Evolutionary conservation across 2,888 invertebrate genomes (phyloP).

Genomic region (Cataglyphis altisquamis): DNA sequence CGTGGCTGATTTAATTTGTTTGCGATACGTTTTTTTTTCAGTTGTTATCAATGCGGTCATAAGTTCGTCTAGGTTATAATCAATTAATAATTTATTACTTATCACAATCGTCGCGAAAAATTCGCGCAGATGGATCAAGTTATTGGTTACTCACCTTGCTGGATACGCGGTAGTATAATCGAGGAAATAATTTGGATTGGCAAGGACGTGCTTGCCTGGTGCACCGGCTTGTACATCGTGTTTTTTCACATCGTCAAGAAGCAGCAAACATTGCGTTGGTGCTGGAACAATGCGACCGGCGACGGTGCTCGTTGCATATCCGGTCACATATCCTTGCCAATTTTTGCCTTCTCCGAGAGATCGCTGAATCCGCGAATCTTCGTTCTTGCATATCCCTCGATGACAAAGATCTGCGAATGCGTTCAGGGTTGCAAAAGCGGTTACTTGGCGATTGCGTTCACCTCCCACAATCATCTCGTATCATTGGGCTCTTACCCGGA

Average conservation of each 20-base stretch:
- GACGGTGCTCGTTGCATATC: conserved; percentile 81
- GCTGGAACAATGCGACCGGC: conserved; percentile 69
- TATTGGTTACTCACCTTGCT: conserved; percentile 75
- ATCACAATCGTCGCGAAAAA: not conserved
- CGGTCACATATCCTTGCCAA: conserved; percentile 81
- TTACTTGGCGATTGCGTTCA: conserved; percentile 80
- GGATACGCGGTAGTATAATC: conserved; percentile 80
- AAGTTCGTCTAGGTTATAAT: conserved; percentile 26
- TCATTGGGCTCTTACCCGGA: conserved; percentile 77
- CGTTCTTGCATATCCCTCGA: conserved; percentile 89
- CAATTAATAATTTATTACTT: not conserved
- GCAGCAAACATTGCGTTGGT: conserved; percentile 70
- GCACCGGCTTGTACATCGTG: conserved; percentile 77
- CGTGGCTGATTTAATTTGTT: not conserved
- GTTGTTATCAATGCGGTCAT: not conserved
- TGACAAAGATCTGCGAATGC: conserved; percentile 84
- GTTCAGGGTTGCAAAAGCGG: conserved; percentile 65
- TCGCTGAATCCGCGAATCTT: conserved; percentile 89
- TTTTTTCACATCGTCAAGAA: conserved; percentile 76
- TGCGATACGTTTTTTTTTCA: conserved; percentile 19
- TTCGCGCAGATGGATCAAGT: conserved; percentile 53
- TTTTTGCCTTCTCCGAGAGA: conserved; percentile 89
- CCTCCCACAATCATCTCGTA: conserved; percentile 74
- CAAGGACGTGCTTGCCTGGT: conserved; percentile 81
- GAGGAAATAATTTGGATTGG: conserved; percentile 80